Evolutionary conservation across 2,888 invertebrate genomes (phyloP).

Genomic region (Meteorus colon): DNA sequence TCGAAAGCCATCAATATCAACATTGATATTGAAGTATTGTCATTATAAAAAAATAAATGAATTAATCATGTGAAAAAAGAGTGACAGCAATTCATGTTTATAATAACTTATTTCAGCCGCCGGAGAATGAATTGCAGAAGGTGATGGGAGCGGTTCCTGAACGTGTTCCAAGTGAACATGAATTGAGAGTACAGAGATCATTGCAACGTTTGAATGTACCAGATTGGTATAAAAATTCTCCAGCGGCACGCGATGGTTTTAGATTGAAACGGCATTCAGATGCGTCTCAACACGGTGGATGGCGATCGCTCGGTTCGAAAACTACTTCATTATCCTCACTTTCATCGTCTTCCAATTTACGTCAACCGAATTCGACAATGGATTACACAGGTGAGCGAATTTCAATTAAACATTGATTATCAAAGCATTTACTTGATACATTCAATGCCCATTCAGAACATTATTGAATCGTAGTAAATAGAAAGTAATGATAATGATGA

Average conservation of each 20-base stretch:
- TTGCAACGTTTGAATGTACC: slow-evolving; percentile 95
- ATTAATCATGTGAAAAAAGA: not conserved
- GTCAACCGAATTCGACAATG: slow-evolving; percentile 61
- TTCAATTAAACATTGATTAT: not conserved
- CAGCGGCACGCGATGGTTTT: slow-evolving; percentile 85
- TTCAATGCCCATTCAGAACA: too few species aligned
- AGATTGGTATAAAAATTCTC: slow-evolving; percentile 92
- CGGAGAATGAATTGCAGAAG: slow-evolving; percentile 95
- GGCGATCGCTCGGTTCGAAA: slow-evolving; percentile 83
- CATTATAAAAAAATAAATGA: not conserved
- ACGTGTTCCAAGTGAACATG: slow-evolving; percentile 93
- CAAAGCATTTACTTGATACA: not conserved
- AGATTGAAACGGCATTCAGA: slow-evolving; percentile 85
- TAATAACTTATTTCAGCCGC: slow-evolving; percentile 79
- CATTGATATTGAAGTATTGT: not conserved
- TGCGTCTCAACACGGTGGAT: slow-evolving; percentile 77
- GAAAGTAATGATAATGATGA: too few species aligned
- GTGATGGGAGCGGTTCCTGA: slow-evolving; percentile 79
- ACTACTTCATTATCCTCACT: slow-evolving; percentile 90
- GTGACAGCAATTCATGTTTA: not conserved
- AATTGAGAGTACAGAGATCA: slow-evolving; percentile 93
- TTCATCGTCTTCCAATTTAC: slow-evolving; percentile 70
- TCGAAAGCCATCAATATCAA: not conserved
- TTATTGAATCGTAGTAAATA: too few species aligned
- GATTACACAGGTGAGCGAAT: not conserved